Percentiles rank a stretch among this genome's conserved stretches.
Conservation (phyloP, 2,797 vertebrate genomes). For the Fistularia tabacaria region DNA sequence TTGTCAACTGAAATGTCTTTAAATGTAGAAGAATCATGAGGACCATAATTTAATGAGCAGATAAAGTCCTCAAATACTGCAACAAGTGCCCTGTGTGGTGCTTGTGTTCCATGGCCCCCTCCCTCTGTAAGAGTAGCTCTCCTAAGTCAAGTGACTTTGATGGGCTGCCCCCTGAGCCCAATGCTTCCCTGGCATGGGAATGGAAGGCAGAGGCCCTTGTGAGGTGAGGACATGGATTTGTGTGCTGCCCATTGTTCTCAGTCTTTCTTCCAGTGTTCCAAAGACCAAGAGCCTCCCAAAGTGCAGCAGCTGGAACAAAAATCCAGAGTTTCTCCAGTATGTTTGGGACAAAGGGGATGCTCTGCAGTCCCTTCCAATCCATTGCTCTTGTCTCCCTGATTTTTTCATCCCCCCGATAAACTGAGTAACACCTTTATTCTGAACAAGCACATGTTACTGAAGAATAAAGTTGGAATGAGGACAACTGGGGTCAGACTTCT, state of each 20-base stretch:
- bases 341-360: conserved; percentile 39
- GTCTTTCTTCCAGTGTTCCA: conserved; percentile 51
- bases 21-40: conserved; percentile 26
- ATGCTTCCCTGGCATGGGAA: conserved; percentile 60
- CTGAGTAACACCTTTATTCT: conserved; percentile 19
- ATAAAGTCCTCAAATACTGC: conserved; percentile 40
- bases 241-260: conserved; percentile 51
- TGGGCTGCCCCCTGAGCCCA: conserved; percentile 54
- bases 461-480: too few species aligned
- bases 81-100: conserved; percentile 49
- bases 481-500: background rate
- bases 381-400: conserved; percentile 29
- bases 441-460: background rate
- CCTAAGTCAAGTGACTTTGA: conserved; percentile 72
- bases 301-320: conserved; percentile 49
- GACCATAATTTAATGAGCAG: conserved; percentile 49
- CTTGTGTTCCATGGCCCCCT: conserved; percentile 64
- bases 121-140: conserved; percentile 53
- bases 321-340: conserved; percentile 15
- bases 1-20: background rate
- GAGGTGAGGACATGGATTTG: conserved; percentile 54
- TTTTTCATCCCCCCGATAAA: conserved; percentile 38
- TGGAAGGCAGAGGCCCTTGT: conserved; percentile 51
- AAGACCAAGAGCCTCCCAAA: conserved; percentile 49
- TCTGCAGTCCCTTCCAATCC: conserved; percentile 18